phyloP scores from a whole-genome alignment of 2,797 vertebrate genomes.

The Holocentrus rufus region DNA sequence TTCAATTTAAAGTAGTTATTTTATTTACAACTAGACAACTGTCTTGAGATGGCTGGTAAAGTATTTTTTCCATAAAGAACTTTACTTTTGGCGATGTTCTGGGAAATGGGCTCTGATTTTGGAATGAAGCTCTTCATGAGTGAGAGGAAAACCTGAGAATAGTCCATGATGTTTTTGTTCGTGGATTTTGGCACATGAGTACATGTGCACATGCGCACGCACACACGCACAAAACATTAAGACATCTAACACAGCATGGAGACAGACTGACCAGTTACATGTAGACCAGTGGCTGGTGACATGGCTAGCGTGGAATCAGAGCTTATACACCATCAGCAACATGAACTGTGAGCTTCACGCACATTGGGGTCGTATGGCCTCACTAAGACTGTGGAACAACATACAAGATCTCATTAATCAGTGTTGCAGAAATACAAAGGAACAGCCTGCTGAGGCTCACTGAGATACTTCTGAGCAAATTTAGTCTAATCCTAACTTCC shows the following conservation, averaged over 20 bases:
- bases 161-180: conserved; percentile 35
- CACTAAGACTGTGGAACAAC: background rate
- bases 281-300: background rate
- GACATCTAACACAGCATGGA: conserved; percentile 7
- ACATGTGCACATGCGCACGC: background rate
- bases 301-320: conserved; percentile 2
- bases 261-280: conserved; percentile 33
- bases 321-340: conserved; percentile 29
- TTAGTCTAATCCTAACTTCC: background rate
- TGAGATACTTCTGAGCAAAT: conserved; percentile 7
- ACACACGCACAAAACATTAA: background rate
- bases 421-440: conserved; percentile 14
- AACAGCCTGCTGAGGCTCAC: background rate
- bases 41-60: conserved; percentile 13
- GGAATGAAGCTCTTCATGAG: conserved; percentile 20
- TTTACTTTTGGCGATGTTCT: conserved; percentile 23
- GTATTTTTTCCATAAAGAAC: background rate
- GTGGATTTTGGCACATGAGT: conserved; percentile 45
- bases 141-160: conserved; percentile 54
- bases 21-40: conserved; percentile 36
- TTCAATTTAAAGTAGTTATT: conserved; percentile 27
- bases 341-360: conserved; percentile 1
- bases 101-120: conserved; percentile 13
- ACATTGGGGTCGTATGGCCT: conserved; percentile 2
- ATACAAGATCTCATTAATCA: background rate